phyloP scores from a whole-genome alignment of 2,888 invertebrate genomes.

The Himalopsyche anomala region DNA sequence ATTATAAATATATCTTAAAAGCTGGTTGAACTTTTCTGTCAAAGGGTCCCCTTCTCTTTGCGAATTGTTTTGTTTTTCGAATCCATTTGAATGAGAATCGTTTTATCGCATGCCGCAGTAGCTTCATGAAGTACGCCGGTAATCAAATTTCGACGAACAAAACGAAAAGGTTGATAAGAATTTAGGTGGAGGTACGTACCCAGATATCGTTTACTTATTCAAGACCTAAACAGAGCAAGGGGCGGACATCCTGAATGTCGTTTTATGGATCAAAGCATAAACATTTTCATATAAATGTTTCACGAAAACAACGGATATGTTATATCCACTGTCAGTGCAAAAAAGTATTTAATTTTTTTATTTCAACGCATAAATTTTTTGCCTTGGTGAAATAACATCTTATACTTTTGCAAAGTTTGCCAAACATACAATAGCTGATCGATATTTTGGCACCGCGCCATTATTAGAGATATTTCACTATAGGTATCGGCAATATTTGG shows the following conservation, averaged over 20 bases:
- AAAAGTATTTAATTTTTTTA: too few species aligned
- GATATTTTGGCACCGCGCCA: too few species aligned
- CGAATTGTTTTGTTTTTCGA: background rate
- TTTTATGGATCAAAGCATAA: background rate
- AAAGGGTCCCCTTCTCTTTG: background rate
- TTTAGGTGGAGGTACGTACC: background rate
- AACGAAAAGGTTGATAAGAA: slow-evolving; percentile 29
- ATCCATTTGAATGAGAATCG: background rate
- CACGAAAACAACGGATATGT: background rate
- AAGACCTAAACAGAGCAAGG: background rate
- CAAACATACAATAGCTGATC: too few species aligned
- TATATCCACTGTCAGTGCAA: background rate
- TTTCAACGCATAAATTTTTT: too few species aligned
- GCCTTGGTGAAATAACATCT: too few species aligned
- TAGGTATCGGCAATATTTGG: too few species aligned
- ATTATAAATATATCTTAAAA: background rate
- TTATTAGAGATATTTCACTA: too few species aligned
- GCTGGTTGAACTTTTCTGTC: background rate
- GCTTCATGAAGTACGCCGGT: background rate
- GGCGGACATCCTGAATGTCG: background rate
- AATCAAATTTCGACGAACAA: slow-evolving; percentile 22
- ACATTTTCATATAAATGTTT: background rate
- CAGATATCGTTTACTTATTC: slow-evolving; percentile 2
- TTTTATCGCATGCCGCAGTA: slow-evolving; percentile 11
- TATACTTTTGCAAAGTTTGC: too few species aligned